Percentiles rank a stretch among this genome's conserved stretches.
Conservation (phyloP, 2,113 vertebrate genomes). For the Pygoscelis antarcticus region DNA sequence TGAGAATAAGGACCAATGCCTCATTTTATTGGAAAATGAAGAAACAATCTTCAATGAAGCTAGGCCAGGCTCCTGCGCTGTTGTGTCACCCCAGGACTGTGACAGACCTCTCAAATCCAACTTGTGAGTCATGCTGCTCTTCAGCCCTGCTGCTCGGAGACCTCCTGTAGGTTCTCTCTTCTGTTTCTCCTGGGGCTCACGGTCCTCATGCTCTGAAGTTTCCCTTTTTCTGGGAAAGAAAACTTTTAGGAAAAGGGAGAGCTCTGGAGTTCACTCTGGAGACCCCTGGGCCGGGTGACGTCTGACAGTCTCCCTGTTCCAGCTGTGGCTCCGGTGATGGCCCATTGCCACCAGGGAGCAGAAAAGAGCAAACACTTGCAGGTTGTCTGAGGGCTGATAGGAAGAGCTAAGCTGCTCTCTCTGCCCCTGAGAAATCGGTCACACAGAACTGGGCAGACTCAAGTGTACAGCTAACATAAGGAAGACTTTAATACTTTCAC, state of each 20-base stretch:
- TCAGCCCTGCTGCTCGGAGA: neutral
- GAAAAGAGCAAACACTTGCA: neutral
- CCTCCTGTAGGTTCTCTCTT: neutral
- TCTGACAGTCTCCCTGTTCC: neutral
- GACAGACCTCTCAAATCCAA: neutral
- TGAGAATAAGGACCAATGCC: neutral
- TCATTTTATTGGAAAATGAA: neutral
- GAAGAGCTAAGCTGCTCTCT: neutral
- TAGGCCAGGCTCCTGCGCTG: neutral
- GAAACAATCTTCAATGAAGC: neutral
- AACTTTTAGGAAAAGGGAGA: neutral
- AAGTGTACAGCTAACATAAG: neutral
- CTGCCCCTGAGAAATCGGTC: neutral
- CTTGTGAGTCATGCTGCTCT: neutral
- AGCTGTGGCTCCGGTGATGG: neutral
- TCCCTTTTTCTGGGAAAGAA: neutral
- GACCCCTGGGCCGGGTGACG: accelerated
- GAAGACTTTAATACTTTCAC: neutral
- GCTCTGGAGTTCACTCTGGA: neutral
- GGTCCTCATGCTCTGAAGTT: neutral
- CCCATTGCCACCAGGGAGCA: neutral
- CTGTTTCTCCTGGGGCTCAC: neutral
- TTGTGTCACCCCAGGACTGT: neutral
- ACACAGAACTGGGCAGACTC: neutral
- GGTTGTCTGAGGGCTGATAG: neutral